Percentiles rank a stretch among this genome's conserved stretches.
Evolutionary conservation across 2,888 invertebrate species (phyloP).

Genomic region (Psylliodes chrysocephalus): DNA sequence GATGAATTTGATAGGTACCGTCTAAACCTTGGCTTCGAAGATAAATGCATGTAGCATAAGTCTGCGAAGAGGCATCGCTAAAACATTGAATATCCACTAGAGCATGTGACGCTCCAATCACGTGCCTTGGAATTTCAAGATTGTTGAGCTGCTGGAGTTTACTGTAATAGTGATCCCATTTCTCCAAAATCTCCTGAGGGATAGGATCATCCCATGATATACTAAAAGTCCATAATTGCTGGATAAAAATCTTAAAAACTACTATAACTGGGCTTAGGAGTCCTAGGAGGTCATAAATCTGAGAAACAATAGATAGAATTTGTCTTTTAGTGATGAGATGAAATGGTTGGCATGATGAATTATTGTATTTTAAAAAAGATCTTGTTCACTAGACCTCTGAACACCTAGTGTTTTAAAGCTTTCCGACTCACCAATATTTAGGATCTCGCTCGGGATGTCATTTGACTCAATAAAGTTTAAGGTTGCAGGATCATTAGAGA

Average conservation of each 20-base stretch:
- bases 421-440: slow-evolving; percentile 9
- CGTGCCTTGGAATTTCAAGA: not conserved
- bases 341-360: too few relatives aligned
- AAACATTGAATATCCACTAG: slow-evolving; percentile 21
- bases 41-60: not conserved
- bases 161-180: slow-evolving; percentile 8
- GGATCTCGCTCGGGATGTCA: not conserved
- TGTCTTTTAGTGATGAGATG: too few relatives aligned
- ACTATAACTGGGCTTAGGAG: too few relatives aligned
- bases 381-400: not conserved
- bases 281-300: too few relatives aligned
- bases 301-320: too few relatives aligned
- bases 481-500: not conserved
- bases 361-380: not conserved
- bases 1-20: not conserved
- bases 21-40: not conserved
- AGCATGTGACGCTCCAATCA: not conserved
- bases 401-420: slow-evolving; percentile 17
- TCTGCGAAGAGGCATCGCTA: slow-evolving; percentile 3
- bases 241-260: too few relatives aligned
- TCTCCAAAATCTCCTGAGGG: not conserved
- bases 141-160: slow-evolving; percentile 5
- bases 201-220: slow-evolving; percentile 11
- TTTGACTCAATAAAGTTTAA: too few relatives aligned
- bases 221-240: not conserved